A percentile compares a stretch with the other conserved stretches of the same genome.
phyloP scores from a whole-genome alignment of 2,113 vertebrate species.

The Accipiter cooperii region DNA sequence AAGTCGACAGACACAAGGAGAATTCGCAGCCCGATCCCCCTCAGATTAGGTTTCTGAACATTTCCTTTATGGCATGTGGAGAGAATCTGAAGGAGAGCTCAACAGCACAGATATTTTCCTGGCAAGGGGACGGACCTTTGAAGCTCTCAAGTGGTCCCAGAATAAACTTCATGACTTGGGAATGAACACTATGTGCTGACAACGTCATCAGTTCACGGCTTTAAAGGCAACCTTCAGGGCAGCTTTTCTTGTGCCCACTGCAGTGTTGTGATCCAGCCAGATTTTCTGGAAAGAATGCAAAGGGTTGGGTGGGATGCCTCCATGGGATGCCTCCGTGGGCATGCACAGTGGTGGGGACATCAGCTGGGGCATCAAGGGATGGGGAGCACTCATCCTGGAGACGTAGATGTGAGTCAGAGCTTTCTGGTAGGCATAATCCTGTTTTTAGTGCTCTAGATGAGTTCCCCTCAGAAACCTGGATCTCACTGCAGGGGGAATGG shows the following conservation, averaged over 20 bases:
- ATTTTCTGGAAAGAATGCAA: not conserved
- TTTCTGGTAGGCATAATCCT: not conserved
- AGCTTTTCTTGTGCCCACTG: not conserved
- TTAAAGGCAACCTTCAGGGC: conserved; percentile 28
- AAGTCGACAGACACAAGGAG: not conserved
- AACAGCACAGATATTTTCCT: conserved; percentile 51
- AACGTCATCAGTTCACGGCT: not conserved
- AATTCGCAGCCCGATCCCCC: not conserved
- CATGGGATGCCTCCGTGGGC: not conserved
- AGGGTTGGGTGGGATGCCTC: not conserved
- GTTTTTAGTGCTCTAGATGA: not conserved
- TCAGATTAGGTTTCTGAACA: conserved; percentile 47
- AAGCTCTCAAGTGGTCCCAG: conserved; percentile 52
- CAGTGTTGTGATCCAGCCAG: not conserved
- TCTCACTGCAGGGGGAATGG: not conserved
- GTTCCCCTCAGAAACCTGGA: not conserved
- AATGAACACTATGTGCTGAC: conserved; percentile 57
- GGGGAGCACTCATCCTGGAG: not conserved
- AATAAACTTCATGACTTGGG: conserved; percentile 57
- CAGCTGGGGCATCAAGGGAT: not conserved
- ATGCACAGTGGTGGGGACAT: not conserved
- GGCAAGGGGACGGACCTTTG: conserved; percentile 30
- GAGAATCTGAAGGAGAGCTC: conserved; percentile 47
- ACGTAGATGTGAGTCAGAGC: not conserved
- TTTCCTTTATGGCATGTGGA: conserved; percentile 43